Base-by-base conservation (phyloP, 2,113 vertebrate species). In the Corydoras maculifer region DNA sequence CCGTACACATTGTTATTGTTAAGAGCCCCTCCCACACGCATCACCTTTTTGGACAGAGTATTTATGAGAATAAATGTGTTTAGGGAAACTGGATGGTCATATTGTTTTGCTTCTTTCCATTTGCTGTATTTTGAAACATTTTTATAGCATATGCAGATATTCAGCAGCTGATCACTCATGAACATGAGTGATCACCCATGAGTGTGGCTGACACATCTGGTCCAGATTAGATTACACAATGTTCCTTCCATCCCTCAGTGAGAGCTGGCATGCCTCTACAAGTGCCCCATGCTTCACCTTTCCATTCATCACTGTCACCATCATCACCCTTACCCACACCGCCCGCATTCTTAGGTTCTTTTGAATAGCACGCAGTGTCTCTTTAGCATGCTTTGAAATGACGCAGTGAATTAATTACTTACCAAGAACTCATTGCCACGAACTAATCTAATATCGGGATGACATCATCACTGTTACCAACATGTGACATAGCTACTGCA, bases 171-270 rank as follows among this genome's bases (percentile, higher is more conserved):
- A 57, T 14, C n/a, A 15, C 54, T 57, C 54, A 48, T 25, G 18
- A 25, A 1, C 18, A 25, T 25, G 18, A 25, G 18, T 15, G 54
- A 57, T 14, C n/a, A 15, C 54, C 15, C 54, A 48, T 10, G 8
- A 68, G 58, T 15, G 35, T 35, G 31, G 53, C 53, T 64, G 73
- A 75, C 54, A 35, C 61, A 65, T 75, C 49, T 68, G 64, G 54
- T 73, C 51, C 64, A 50, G 58, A 62, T 76, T 73, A 73, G 9
- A 32, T 72, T 68, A 68, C 54, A 57, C 58, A 72, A 65, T 32
- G 58, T 59, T 64, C 70, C 63, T 25, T 66, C 58, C 54, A 50
- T 62, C 65, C 64, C 51, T 62, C 69, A 43, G 50, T 29, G 9
- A 35, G 7, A 31, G 50, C 63, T 69, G 58, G 58, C 43, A 68